These are phyloP conservation scores for Amniataba percoides DNA, from an alignment of 2,797 vertebrate genomes.

Conservation along the genomic window DNA sequence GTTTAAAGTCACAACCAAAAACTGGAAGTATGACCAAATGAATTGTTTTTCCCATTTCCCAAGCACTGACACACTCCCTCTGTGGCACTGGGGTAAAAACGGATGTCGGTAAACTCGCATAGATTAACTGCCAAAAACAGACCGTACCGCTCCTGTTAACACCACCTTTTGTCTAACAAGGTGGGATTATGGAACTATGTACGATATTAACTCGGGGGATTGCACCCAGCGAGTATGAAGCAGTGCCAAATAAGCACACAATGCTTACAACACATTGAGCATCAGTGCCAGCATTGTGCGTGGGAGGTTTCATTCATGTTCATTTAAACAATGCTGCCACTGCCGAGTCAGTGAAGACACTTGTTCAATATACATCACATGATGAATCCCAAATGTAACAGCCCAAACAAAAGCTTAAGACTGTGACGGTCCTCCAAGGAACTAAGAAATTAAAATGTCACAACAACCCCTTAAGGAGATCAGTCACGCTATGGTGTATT, in stretches of 20 bases:
- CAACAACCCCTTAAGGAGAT: neutral
- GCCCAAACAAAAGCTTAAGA: slow-evolving; percentile 1
- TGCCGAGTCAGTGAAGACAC: slow-evolving; percentile 14
- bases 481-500: too few species aligned
- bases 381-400: slow-evolving; percentile 10
- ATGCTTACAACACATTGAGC: slow-evolving; percentile 7
- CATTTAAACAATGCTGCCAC: neutral
- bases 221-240: neutral
- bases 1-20: slow-evolving; percentile 5
- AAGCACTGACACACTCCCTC: neutral
- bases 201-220: slow-evolving; percentile 18
- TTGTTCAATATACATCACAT: neutral
- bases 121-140: slow-evolving; percentile 15
- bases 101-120: neutral
- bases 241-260: slow-evolving; percentile 32
- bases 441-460: neutral
- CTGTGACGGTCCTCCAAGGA: neutral
- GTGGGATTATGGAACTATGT: slow-evolving; percentile 30
- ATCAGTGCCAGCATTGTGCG: slow-evolving; percentile 27
- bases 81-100: neutral
- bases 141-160: slow-evolving; percentile 18
- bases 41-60: neutral
- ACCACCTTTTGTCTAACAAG: slow-evolving; percentile 11
- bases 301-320: slow-evolving; percentile 43
- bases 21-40: neutral